A percentile compares a stretch with the other conserved stretches of the same genome.
Evolutionary conservation across 2,113 vertebrate genomes (phyloP).

Genomic region (Symphodus melops): DNA sequence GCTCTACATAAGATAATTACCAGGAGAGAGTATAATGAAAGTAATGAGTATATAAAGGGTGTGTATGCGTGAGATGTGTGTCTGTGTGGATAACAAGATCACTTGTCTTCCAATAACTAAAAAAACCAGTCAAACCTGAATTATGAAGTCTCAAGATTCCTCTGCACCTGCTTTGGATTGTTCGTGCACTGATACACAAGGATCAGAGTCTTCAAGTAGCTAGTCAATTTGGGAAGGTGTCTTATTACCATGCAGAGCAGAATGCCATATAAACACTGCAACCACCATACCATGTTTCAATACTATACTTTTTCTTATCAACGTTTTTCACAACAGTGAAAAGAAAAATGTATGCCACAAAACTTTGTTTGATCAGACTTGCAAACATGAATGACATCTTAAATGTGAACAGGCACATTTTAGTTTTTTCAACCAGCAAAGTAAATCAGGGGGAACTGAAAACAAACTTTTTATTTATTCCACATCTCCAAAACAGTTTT

Average conservation of each 20-base stretch:
- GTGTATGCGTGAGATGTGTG: neutral
- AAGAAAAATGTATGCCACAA: neutral
- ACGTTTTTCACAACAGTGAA: neutral
- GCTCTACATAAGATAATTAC: neutral
- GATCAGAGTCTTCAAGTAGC: conserved; percentile 62
- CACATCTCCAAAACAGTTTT: neutral
- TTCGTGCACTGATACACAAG: neutral
- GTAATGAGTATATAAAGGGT: neutral
- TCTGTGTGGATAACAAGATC: conserved; percentile 31
- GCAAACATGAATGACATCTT: neutral
- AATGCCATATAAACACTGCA: neutral
- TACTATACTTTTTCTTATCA: neutral
- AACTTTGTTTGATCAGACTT: neutral
- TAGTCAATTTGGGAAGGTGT: conserved; percentile 38
- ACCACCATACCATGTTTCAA: neutral
- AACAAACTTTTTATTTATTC: no score
- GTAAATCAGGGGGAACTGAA: neutral
- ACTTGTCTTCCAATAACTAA: conserved; percentile 15
- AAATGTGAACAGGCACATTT: neutral
- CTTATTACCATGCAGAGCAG: conserved; percentile 44
- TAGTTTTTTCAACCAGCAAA: neutral
- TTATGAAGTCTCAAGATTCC: conserved; percentile 44
- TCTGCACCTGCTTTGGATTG: neutral
- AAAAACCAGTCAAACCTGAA: conserved; percentile 67
- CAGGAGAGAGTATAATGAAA: neutral